These are phyloP conservation scores for Halcyon smyrnensis DNA, from an alignment of 2,797 vertebrate species.

Conservation along the genomic window DNA sequence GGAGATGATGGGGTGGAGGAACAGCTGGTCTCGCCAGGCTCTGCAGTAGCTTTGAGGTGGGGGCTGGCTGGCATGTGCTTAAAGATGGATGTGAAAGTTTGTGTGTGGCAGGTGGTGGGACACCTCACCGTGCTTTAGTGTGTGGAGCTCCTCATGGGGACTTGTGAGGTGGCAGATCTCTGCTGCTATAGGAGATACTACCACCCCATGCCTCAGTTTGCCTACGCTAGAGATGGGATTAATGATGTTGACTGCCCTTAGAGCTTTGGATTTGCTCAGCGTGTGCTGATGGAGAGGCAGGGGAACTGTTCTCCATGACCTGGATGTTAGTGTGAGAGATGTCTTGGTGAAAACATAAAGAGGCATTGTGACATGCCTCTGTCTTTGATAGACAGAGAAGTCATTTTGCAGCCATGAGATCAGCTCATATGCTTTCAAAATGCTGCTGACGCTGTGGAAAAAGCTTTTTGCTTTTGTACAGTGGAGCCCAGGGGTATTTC, in stretches of 20 bases:
- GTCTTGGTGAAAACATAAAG: not conserved
- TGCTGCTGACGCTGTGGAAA: constrained; percentile 16
- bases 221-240: not conserved
- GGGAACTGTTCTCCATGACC: fast-evolving
- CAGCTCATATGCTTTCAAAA: not conserved
- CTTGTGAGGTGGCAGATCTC: not conserved
- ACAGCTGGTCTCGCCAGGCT: fast-evolving
- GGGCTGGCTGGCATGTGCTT: fast-evolving
- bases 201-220: not conserved
- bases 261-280: not conserved
- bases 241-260: not conserved
- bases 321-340: not conserved
- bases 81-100: not conserved
- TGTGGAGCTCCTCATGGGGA: fast-evolving
- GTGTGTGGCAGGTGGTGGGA: not conserved
- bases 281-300: not conserved
- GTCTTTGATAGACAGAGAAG: not conserved
- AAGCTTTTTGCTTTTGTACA: not conserved
- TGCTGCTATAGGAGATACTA: not conserved
- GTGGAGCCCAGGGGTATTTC: not conserved
- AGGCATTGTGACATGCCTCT: not conserved
- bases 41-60: not conserved
- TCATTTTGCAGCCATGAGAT: not conserved
- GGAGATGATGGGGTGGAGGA: not conserved
- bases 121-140: fast-evolving